phyloP scores from a whole-genome alignment of 2,888 invertebrate species.

The Amphipoea lucens region DNA sequence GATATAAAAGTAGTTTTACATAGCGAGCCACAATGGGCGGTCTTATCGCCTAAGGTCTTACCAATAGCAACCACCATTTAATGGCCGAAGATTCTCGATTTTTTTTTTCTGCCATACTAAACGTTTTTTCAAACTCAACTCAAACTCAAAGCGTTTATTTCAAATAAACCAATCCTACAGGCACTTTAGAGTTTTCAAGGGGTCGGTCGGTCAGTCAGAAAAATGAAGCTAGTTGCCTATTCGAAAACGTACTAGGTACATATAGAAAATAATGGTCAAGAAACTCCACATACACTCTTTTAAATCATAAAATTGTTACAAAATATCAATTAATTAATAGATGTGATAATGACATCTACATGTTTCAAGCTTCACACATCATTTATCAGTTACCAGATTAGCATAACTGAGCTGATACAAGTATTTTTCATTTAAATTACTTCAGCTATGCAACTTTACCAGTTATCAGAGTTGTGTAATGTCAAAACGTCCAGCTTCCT shows the following conservation, averaged over 20 bases:
- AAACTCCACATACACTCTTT: background rate
- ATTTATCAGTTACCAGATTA: slow-evolving; percentile 11
- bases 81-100: background rate
- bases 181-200: too few species aligned
- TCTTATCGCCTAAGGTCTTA: background rate
- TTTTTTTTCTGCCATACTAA: background rate
- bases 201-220: too few species aligned
- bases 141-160: too few species aligned
- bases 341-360: background rate
- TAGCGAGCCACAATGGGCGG: too few species aligned
- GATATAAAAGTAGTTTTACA: too few species aligned
- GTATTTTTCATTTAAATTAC: slow-evolving; percentile 42
- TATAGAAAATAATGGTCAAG: too few species aligned
- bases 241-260: too few species aligned
- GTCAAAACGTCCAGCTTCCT: slow-evolving; percentile 53
- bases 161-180: too few species aligned
- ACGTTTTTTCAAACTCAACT: background rate
- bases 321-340: background rate
- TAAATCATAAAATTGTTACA: background rate
- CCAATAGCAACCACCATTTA: background rate
- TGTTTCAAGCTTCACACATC: background rate
- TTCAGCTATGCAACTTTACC: slow-evolving; percentile 39
- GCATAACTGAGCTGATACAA: slow-evolving; percentile 17
- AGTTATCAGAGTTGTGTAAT: slow-evolving; percentile 57
- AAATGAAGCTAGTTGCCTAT: too few species aligned